A percentile compares a stretch with the other conserved stretches of the same genome.
Conservation (phyloP, 2,888 invertebrate genomes). For the Tupiocoris notatus region DNA sequence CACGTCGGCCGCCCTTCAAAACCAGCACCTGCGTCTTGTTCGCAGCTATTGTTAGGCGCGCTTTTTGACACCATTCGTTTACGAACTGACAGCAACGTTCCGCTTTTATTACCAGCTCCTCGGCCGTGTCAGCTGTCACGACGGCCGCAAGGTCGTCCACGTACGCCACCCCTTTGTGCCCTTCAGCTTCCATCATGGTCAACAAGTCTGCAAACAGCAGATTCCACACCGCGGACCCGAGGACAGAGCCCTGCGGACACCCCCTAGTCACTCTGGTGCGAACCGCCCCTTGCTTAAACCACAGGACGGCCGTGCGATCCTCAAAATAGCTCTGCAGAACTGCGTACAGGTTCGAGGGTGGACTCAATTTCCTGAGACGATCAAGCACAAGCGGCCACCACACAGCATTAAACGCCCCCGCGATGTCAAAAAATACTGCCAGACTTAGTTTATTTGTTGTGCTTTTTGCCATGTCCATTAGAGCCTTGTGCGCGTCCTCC, state of each 20-base stretch:
- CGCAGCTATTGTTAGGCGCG: neutral
- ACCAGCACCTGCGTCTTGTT: neutral
- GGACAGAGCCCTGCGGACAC: constrained; percentile 50
- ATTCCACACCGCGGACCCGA: too few relatives aligned
- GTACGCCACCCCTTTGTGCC: constrained; percentile 15
- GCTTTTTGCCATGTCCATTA: neutral
- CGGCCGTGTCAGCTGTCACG: constrained; percentile 4
- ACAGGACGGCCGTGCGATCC: constrained; percentile 46
- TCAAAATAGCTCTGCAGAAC: constrained; percentile 50
- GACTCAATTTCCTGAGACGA: constrained; percentile 48
- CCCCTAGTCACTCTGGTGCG: constrained; percentile 41
- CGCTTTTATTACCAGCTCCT: neutral
- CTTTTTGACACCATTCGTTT: neutral
- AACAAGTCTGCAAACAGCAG: constrained; percentile 45
- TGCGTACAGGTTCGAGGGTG: constrained; percentile 49
- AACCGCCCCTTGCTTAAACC: neutral
- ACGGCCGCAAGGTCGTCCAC: constrained; percentile 40
- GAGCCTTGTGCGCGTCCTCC: constrained; percentile 50
- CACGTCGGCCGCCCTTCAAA: too few relatives aligned
- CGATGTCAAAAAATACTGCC: neutral
- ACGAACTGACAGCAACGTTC: neutral
- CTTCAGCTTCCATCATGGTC: neutral
- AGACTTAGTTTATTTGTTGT: neutral
- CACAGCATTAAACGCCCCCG: constrained; percentile 52
- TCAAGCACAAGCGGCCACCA: constrained; percentile 51